Conservation (phyloP, 1,140 invertebrate species). For the Dolichoris vasculosae region DNA sequence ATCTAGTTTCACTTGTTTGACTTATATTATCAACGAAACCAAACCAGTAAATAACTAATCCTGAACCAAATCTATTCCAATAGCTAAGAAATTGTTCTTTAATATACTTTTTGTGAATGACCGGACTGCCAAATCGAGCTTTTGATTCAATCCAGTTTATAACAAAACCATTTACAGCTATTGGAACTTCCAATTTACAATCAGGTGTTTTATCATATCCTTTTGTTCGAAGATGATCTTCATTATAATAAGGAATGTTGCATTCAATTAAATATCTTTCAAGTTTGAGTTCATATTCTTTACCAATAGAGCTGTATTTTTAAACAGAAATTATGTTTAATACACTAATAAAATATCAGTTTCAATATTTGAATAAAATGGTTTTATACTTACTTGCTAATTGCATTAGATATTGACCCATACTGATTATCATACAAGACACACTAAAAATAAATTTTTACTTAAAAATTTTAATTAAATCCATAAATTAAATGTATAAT, state of each 20-base stretch:
- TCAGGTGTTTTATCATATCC: constrained; percentile 98
- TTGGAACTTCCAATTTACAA: constrained; percentile 91
- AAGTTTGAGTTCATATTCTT: constrained; percentile 84
- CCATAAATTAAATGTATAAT: not conserved
- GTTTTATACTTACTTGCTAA: constrained; percentile 78
- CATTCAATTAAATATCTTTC: constrained; percentile 77
- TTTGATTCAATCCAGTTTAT: constrained; percentile 98
- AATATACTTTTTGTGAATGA: constrained; percentile 88
- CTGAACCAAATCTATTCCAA: constrained; percentile 95
- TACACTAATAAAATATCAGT: constrained; percentile 23
- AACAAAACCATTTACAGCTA: constrained; percentile 88
- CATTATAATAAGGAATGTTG: constrained; percentile 84
- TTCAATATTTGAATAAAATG: constrained; percentile 21
- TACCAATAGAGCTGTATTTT: constrained; percentile 78
- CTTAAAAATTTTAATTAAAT: constrained; percentile 33
- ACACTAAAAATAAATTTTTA: constrained; percentile 63
- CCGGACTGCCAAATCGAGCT: constrained; percentile 91
- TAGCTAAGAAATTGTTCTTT: constrained; percentile 92
- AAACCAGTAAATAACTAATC: constrained; percentile 97
- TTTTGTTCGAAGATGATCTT: constrained; percentile 84
- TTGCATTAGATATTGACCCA: constrained; percentile 83
- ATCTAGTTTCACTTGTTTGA: constrained; percentile 78
- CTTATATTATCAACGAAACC: constrained; percentile 87
- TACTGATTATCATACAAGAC: constrained; percentile 74
- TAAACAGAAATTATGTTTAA: constrained; percentile 46